Conservation (phyloP, 2,888 invertebrate species). For the Hedya salicella region DNA sequence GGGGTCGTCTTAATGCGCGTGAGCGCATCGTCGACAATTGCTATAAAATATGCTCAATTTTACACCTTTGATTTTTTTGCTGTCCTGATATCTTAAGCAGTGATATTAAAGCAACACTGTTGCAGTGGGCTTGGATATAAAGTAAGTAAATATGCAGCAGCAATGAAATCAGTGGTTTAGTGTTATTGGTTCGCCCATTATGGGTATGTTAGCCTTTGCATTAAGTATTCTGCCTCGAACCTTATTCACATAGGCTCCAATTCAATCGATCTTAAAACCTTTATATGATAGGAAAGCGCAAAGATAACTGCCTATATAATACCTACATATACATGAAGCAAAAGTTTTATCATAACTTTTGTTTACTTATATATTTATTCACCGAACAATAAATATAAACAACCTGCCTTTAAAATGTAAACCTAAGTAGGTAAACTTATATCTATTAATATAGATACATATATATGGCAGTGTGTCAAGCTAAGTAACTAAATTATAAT, state of each 20-base stretch:
- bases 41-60: slow-evolving; percentile 69
- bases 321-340: too few relatives aligned
- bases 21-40: slow-evolving; percentile 60
- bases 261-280: background rate
- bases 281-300: background rate
- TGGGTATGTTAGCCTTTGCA: slow-evolving; percentile 57
- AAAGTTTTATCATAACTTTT: too few relatives aligned
- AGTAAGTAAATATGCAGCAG: slow-evolving; percentile 59
- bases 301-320: background rate
- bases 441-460: too few relatives aligned
- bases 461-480: too few relatives aligned
- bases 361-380: too few relatives aligned
- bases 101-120: slow-evolving; percentile 71
- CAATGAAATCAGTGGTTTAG: slow-evolving; percentile 76
- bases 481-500: too few relatives aligned
- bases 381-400: too few relatives aligned
- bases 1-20: slow-evolving; percentile 56
- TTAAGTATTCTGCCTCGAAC: slow-evolving; percentile 22
- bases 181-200: slow-evolving; percentile 61
- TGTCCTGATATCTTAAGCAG: slow-evolving; percentile 67
- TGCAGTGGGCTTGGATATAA: slow-evolving; percentile 53
- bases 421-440: too few relatives aligned
- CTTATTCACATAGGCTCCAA: slow-evolving; percentile 3
- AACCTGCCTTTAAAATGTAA: too few relatives aligned
- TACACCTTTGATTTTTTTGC: slow-evolving; percentile 62